Percentiles rank a stretch among this genome's conserved stretches.
Conservation (phyloP, 1,140 invertebrate species). For the Zaprionus lachaisei region DNA sequence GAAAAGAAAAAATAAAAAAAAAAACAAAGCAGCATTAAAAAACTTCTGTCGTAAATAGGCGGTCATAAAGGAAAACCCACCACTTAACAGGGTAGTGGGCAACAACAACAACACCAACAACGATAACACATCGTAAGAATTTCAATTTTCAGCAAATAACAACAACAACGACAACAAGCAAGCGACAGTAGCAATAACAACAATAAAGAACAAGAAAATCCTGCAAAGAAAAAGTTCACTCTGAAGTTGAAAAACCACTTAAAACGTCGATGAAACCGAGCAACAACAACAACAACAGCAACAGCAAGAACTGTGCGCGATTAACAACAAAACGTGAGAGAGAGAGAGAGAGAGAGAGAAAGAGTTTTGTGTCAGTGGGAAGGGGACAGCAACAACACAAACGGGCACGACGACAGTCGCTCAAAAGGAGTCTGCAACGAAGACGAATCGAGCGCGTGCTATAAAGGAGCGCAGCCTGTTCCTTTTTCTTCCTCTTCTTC, state of each 20-base stretch:
- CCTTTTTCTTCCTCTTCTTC: background rate
- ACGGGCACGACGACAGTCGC: slow-evolving; percentile 8
- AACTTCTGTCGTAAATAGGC: slow-evolving; percentile 70
- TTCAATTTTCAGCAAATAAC: slow-evolving; percentile 71
- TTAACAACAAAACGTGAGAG: slow-evolving; percentile 28
- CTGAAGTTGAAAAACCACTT: slow-evolving; percentile 82
- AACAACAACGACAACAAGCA: slow-evolving; percentile 32
- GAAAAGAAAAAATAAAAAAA: slow-evolving; percentile 45
- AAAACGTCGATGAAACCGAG: slow-evolving; percentile 74
- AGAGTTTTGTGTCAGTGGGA: slow-evolving; percentile 1
- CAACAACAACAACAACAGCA: slow-evolving; percentile 34
- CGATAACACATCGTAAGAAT: slow-evolving; percentile 62
- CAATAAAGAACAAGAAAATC: slow-evolving; percentile 70
- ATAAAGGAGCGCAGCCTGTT: slow-evolving; percentile 40
- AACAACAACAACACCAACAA: slow-evolving; percentile 54
- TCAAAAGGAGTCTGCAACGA: slow-evolving; percentile 65
- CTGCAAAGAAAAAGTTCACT: slow-evolving; percentile 76
- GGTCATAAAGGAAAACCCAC: slow-evolving; percentile 79
- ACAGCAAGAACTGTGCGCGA: slow-evolving; percentile 34
- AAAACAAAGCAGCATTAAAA: slow-evolving; percentile 40
- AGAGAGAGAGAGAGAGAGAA: slow-evolving; percentile 22
- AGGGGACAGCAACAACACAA: background rate
- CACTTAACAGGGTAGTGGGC: slow-evolving; percentile 68
- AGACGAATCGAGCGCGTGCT: slow-evolving; percentile 60
- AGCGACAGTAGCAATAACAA: slow-evolving; percentile 43